phyloP scores from a whole-genome alignment of 2,797 vertebrate species.

The Notolepis coatsorum region DNA sequence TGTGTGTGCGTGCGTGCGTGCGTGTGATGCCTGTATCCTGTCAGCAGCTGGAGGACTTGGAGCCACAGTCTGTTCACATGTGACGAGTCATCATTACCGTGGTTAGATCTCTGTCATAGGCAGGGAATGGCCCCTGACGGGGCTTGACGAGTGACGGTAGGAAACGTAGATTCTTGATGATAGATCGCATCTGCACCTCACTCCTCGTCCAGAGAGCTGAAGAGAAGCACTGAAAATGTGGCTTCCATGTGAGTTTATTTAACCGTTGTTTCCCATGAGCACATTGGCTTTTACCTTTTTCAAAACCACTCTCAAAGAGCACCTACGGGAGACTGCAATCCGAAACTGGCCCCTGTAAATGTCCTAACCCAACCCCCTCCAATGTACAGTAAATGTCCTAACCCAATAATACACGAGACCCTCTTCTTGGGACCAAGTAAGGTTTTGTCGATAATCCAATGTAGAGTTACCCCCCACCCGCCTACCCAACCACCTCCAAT shows the following conservation, averaged over 20 bases:
- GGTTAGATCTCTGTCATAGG: background rate
- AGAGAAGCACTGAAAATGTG: slow-evolving; percentile 28
- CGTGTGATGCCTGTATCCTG: background rate
- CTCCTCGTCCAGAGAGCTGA: slow-evolving; percentile 17
- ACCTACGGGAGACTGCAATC: too few species aligned
- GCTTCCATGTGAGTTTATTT: slow-evolving; percentile 62
- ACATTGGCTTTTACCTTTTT: slow-evolving; percentile 29
- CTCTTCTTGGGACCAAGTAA: too few species aligned
- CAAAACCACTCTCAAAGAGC: too few species aligned
- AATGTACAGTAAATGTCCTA: too few species aligned
- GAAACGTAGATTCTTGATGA: slow-evolving; percentile 21
- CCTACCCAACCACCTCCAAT: too few species aligned
- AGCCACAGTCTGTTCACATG: background rate
- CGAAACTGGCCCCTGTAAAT: too few species aligned
- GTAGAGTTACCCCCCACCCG: too few species aligned
- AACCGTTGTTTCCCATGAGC: slow-evolving; percentile 69
- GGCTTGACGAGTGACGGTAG: slow-evolving; percentile 22
- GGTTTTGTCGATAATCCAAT: too few species aligned
- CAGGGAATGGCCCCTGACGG: background rate
- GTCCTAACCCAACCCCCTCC: too few species aligned
- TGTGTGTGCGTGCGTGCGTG: background rate
- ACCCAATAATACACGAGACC: too few species aligned
- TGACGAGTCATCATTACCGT: slow-evolving; percentile 8
- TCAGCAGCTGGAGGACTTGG: background rate
- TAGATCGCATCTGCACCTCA: slow-evolving; percentile 27